phyloP scores from a whole-genome alignment of 2,888 invertebrate species.

The Apoda limacodes region DNA sequence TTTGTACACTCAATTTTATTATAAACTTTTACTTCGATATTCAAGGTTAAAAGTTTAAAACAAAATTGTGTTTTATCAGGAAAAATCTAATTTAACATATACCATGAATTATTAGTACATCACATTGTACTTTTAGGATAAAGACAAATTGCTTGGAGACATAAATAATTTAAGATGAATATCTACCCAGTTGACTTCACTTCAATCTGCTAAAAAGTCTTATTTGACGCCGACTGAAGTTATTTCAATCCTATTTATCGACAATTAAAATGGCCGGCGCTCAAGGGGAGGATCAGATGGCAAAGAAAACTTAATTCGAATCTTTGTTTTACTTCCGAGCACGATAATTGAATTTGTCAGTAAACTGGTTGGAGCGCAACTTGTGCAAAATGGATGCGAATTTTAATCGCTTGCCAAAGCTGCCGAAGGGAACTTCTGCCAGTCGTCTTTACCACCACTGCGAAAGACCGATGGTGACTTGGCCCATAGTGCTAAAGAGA shows the following conservation, averaged over 20 bases:
- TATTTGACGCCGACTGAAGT: slow-evolving; percentile 21
- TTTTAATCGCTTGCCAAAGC: too few relatives aligned
- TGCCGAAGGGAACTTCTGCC: too few relatives aligned
- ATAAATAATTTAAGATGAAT: background rate
- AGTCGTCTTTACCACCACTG: too few relatives aligned
- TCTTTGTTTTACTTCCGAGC: slow-evolving; percentile 53
- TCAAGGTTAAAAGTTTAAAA: too few relatives aligned
- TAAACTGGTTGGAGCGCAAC: too few relatives aligned
- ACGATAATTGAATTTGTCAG: slow-evolving; percentile 63
- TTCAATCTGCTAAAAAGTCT: slow-evolving; percentile 1
- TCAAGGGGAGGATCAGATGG: slow-evolving; percentile 44
- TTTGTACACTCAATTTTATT: too few relatives aligned
- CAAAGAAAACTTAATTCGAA: slow-evolving; percentile 57
- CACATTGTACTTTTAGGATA: background rate
- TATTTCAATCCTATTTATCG: slow-evolving; percentile 49
- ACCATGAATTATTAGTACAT: background rate
- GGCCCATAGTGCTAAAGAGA: too few relatives aligned
- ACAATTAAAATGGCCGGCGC: slow-evolving; percentile 38
- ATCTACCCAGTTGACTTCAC: background rate
- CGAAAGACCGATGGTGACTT: too few relatives aligned
- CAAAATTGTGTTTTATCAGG: too few relatives aligned
- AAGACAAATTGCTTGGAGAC: background rate
- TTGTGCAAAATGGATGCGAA: too few relatives aligned
- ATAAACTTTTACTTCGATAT: too few relatives aligned
- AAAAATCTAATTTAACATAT: background rate